Percentiles rank a stretch among this genome's conserved stretches.
phyloP scores from a whole-genome alignment of 1,140 invertebrate genomes.

The Drosophila leontia region DNA sequence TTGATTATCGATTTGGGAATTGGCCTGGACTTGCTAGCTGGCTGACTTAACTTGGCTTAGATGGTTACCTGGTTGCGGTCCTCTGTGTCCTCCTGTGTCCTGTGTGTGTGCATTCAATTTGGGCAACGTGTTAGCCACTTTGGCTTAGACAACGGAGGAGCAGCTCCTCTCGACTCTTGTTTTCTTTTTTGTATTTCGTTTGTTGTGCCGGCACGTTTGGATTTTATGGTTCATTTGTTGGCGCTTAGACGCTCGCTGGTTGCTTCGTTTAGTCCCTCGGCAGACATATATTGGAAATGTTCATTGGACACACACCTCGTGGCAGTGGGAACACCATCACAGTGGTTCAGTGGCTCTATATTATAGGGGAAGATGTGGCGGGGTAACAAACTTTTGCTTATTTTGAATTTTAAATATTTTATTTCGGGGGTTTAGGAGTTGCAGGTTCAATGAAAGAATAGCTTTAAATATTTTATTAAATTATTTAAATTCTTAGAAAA shows the following conservation, averaged over 20 bases:
- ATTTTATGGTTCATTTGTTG: slow-evolving; percentile 84
- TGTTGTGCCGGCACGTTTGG: slow-evolving; percentile 70
- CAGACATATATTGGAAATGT: slow-evolving; percentile 51
- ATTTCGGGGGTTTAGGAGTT: not conserved
- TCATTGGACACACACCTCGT: slow-evolving; percentile 36
- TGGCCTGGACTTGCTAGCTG: slow-evolving; percentile 48
- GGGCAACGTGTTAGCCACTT: slow-evolving; percentile 76
- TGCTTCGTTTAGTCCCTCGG: slow-evolving; percentile 42
- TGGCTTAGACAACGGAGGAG: slow-evolving; percentile 68
- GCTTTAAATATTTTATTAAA: no score
- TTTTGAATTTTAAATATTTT: slow-evolving; percentile 6
- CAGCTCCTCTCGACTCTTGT: slow-evolving; percentile 21
- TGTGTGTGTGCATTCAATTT: slow-evolving; percentile 72
- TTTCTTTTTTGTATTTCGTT: slow-evolving; percentile 1
- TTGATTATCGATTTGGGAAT: slow-evolving; percentile 85
- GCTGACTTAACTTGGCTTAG: slow-evolving; percentile 33
- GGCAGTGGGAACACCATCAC: not conserved
- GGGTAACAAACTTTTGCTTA: slow-evolving; percentile 17
- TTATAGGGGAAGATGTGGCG: not conserved
- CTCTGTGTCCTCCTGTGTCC: slow-evolving; percentile 3
- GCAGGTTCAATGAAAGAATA: no score
- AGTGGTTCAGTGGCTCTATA: slow-evolving; percentile 7
- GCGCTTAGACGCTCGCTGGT: slow-evolving; percentile 68
- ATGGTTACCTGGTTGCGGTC: slow-evolving; percentile 13
- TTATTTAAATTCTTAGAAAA: no score